Evolutionary conservation across 23 tunicate species (phyloP).

Genomic region (Botrylloides violaceus): DNA sequence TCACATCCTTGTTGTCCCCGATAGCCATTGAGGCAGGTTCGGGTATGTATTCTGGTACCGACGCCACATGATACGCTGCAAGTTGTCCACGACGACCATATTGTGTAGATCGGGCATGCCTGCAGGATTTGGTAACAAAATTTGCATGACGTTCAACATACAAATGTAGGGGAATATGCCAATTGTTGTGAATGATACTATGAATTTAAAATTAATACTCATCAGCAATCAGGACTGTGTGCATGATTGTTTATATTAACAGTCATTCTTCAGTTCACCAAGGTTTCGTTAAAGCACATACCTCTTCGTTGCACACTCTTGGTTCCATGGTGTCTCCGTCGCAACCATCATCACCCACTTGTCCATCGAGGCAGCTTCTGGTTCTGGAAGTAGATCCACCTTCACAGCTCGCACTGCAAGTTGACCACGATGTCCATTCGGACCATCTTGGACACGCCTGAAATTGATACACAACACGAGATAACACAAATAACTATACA

Average conservation of each 20-base stretch:
- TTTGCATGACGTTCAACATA: too few relatives aligned
- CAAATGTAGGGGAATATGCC: too few relatives aligned
- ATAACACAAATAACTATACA: too few relatives aligned
- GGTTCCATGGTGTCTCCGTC: constrained; percentile 17
- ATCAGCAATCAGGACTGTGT: too few relatives aligned
- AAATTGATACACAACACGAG: neutral
- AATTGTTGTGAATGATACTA: too few relatives aligned
- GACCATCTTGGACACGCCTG: constrained; percentile 32
- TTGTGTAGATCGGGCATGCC: constrained; percentile 23
- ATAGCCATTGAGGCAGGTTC: constrained; percentile 16
- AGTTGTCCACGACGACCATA: constrained; percentile 11
- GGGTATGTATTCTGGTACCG: constrained; percentile 12
- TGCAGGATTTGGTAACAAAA: too few relatives aligned
- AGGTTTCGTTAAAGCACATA: neutral
- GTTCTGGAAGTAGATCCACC: constrained; percentile 9
- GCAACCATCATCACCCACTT: constrained; percentile 11
- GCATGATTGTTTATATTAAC: too few relatives aligned
- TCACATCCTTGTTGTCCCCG: constrained; percentile 6
- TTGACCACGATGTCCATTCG: constrained; percentile 10
- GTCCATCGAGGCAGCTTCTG: constrained; percentile 4
- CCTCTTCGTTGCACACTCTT: neutral
- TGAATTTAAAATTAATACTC: too few relatives aligned
- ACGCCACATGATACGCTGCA: constrained; percentile 18
- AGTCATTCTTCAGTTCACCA: neutral
- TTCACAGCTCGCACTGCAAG: constrained; percentile 6